Percentiles rank a stretch among this genome's conserved stretches.
These are phyloP conservation scores for Halichoeres trimaculatus DNA, from an alignment of 2,113 vertebrate genomes.

Conservation along the genomic window DNA sequence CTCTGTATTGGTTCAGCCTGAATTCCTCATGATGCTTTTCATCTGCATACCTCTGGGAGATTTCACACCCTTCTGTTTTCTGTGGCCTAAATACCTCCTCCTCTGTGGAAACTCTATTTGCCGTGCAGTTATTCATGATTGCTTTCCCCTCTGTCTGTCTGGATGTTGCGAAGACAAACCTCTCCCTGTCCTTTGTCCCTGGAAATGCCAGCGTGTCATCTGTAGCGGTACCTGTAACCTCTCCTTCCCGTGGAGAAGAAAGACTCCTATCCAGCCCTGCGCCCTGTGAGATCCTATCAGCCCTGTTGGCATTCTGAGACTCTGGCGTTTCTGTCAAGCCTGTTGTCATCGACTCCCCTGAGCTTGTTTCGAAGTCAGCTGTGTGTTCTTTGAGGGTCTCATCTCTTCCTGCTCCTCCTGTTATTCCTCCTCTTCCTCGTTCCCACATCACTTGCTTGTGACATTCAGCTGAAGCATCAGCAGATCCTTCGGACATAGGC, in stretches of 20 bases:
- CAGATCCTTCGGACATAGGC: constrained; percentile 39
- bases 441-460: constrained; percentile 39
- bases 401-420: constrained; percentile 38
- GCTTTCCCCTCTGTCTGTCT: constrained; percentile 54
- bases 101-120: constrained; percentile 45
- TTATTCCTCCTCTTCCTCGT: constrained; percentile 47
- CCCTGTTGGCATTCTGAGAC: constrained; percentile 63
- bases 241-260: constrained; percentile 57
- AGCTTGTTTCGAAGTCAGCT: constrained; percentile 68
- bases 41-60: constrained; percentile 46
- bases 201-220: constrained; percentile 78
- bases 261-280: constrained; percentile 54
- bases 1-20: constrained; percentile 24
- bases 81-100: constrained; percentile 60
- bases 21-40: constrained; percentile 49
- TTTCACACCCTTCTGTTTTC: constrained; percentile 48
- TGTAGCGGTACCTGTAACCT: constrained; percentile 55
- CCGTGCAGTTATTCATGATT: constrained; percentile 32
- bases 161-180: constrained; percentile 56
- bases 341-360: constrained; percentile 65
- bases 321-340: constrained; percentile 62
- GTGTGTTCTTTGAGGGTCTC: constrained; percentile 40
- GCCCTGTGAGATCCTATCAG: constrained; percentile 73
- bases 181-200: constrained; percentile 49
- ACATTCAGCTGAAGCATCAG: constrained; percentile 57